Conservation (phyloP, 2,797 vertebrate genomes). For the Hydrocynus forskahlii region DNA sequence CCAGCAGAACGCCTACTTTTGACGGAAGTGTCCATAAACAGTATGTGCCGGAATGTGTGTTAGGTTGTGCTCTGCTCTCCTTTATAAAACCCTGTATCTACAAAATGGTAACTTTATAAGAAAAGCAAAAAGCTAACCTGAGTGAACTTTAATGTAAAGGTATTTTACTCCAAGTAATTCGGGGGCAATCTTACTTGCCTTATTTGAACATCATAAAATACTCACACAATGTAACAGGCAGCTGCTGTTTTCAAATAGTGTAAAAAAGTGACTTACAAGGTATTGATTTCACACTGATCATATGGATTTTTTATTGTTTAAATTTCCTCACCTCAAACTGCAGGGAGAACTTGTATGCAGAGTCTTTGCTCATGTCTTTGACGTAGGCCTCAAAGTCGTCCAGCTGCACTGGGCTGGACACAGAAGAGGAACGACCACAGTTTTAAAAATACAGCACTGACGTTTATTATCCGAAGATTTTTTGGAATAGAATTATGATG, state of each 20-base stretch:
- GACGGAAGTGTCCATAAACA: no score
- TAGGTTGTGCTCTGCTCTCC: no score
- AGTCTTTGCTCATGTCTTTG: conserved; percentile 97
- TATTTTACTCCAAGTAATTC: neutral
- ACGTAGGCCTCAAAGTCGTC: conserved; percentile 94
- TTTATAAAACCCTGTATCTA: no score
- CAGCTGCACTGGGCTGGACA: conserved; percentile 86
- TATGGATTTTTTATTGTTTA: neutral
- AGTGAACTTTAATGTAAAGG: neutral
- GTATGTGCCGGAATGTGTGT: no score
- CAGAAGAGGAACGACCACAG: neutral
- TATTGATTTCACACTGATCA: neutral
- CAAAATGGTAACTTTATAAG: no score
- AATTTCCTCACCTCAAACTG: conserved; percentile 89
- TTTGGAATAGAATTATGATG: neutral
- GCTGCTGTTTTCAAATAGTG: no score
- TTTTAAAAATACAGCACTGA: neutral
- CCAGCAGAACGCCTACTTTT: no score
- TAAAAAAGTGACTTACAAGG: no score
- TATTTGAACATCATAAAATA: no score
- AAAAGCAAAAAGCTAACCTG: no score
- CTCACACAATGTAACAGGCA: no score
- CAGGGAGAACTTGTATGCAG: conserved; percentile 96
- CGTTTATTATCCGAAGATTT: no score
- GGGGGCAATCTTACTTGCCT: neutral